A percentile compares a stretch with the other conserved stretches of the same genome.
phyloP scores from a whole-genome alignment of 1,140 invertebrate species.

The Temnothorax nylanderi region DNA sequence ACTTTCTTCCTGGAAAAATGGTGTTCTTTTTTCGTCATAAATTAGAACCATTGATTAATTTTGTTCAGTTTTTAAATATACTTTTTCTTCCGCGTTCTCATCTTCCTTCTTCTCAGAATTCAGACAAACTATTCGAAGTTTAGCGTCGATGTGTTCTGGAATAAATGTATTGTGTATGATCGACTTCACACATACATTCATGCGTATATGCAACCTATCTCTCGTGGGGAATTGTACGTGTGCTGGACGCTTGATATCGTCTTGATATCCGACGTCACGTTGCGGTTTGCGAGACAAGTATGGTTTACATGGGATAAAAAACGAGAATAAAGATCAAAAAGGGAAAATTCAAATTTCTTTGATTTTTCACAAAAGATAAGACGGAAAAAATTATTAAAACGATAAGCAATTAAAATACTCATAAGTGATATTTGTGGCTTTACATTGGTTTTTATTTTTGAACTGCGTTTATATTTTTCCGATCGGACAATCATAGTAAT shows the following conservation, averaged over 20 bases:
- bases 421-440: not conserved
- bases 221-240: slow-evolving; percentile 20
- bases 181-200: slow-evolving; percentile 12
- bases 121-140: slow-evolving; percentile 25
- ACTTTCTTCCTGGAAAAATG: not conserved
- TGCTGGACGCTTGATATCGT: slow-evolving; percentile 26
- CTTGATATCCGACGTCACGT: slow-evolving; percentile 29
- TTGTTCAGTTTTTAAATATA: slow-evolving; percentile 44
- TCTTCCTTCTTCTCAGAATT: not conserved
- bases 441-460: not conserved
- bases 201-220: slow-evolving; percentile 27
- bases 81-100: not conserved
- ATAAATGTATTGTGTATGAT: not conserved
- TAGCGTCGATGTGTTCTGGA: slow-evolving; percentile 9
- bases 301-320: slow-evolving; percentile 12
- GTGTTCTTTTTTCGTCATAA: slow-evolving; percentile 1
- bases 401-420: not conserved
- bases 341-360: not conserved
- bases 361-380: slow-evolving; percentile 11
- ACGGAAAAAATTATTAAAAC: slow-evolving; percentile 11
- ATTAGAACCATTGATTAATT: slow-evolving; percentile 53
- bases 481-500: not conserved
- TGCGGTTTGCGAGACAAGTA: slow-evolving; percentile 14
- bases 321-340: not conserved
- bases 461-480: no score